phyloP scores from a whole-genome alignment of 2,113 vertebrate genomes.

The Apistogramma diplotaenia region DNA sequence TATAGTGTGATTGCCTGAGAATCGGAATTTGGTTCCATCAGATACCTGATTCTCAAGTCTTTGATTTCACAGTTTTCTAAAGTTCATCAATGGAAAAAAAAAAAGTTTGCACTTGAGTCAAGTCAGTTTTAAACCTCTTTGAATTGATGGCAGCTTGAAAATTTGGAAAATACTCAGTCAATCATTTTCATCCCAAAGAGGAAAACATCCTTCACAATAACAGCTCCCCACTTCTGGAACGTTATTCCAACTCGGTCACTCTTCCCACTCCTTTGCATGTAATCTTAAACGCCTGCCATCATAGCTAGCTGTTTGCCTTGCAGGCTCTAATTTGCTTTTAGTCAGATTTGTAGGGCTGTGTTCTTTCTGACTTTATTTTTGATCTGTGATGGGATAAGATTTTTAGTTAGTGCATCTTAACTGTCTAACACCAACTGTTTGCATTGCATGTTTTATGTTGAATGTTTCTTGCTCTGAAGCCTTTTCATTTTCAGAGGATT shows the following conservation, averaged over 20 bases:
- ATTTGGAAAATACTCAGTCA: background rate
- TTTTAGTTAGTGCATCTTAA: too few species aligned
- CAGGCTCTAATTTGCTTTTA: background rate
- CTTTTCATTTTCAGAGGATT: too few species aligned
- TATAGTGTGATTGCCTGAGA: background rate
- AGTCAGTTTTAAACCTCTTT: background rate
- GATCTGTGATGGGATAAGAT: too few species aligned
- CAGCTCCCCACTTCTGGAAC: background rate
- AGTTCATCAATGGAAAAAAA: background rate
- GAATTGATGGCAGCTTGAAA: background rate
- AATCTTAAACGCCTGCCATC: background rate
- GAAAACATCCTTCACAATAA: background rate
- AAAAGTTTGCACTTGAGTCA: background rate
- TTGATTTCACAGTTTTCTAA: background rate
- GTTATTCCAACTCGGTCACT: background rate
- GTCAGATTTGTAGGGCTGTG: background rate
- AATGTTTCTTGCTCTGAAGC: too few species aligned
- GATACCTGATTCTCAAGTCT: background rate
- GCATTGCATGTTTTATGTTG: too few species aligned
- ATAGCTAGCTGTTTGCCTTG: background rate
- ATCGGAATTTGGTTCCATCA: background rate
- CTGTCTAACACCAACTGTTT: too few species aligned
- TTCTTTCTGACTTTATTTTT: too few species aligned
- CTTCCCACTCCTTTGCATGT: background rate
- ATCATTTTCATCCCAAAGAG: background rate